A percentile compares a stretch with the other conserved stretches of the same genome.
These are phyloP conservation scores for Telmatherina bonti DNA, from an alignment of 2,797 vertebrate genomes.

Conservation along the genomic window DNA sequence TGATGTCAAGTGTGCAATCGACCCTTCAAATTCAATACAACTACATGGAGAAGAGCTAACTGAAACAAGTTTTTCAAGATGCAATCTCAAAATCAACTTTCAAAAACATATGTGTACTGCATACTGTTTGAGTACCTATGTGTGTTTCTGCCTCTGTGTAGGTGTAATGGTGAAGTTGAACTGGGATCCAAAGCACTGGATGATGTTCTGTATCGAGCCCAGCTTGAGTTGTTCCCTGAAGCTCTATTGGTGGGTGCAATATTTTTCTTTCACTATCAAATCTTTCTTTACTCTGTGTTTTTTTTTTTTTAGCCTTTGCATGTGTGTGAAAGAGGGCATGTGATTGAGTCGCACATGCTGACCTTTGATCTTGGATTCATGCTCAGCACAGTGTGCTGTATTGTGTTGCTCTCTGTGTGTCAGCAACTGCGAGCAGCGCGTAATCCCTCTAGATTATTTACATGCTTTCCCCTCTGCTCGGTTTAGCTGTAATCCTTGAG, in stretches of 20 bases:
- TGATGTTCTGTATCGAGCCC: conserved; percentile 94
- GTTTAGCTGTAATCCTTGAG: conserved; percentile 79
- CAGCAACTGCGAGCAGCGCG: conserved; percentile 49
- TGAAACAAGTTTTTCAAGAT: background rate
- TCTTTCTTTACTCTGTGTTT: conserved; percentile 6
- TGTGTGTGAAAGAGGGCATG: conserved; percentile 24
- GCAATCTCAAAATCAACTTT: background rate
- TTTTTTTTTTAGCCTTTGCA: background rate
- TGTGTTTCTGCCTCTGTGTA: conserved; percentile 60
- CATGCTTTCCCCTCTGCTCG: conserved; percentile 74
- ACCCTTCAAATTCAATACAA: no score
- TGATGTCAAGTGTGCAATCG: background rate
- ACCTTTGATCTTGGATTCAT: conserved; percentile 49
- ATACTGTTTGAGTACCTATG: background rate
- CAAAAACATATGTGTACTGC: background rate
- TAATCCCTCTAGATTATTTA: conserved; percentile 81
- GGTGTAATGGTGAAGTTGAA: conserved; percentile 96
- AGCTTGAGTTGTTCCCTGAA: conserved; percentile 96
- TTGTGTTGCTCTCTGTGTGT: conserved; percentile 60
- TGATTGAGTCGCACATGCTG: conserved; percentile 57
- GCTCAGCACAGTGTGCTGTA: conserved; percentile 49
- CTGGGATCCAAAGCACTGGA: conserved; percentile 95
- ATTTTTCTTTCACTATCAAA: background rate
- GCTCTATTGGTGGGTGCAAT: conserved; percentile 92
- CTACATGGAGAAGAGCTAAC: background rate